Conservation (phyloP, 1,140 invertebrate genomes). For the Sipha flava region DNA sequence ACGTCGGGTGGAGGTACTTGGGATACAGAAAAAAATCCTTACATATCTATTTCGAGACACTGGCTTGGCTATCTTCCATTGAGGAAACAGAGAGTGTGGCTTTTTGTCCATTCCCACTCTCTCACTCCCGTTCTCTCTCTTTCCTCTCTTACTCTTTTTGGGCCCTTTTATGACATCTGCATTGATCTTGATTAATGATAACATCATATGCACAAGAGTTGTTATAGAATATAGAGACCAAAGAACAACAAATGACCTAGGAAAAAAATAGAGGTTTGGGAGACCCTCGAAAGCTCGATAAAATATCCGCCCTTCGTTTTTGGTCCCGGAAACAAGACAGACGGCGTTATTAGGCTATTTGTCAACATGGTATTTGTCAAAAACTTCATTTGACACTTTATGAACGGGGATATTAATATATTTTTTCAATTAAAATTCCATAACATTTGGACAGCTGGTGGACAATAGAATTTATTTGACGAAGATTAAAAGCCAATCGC, state of each 20-base stretch:
- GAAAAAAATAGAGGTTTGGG: not conserved
- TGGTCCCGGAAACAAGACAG: not conserved
- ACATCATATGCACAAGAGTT: not conserved
- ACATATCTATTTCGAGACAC: conserved; percentile 21
- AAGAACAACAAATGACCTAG: not conserved
- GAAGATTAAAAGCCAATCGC: not conserved
- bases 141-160: not conserved
- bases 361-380: not conserved
- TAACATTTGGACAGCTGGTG: not conserved
- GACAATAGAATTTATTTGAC: not conserved
- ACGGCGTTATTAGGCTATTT: not conserved
- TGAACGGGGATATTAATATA: not conserved
- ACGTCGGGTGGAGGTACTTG: not conserved
- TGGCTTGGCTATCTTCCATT: conserved; percentile 9
- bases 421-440: conserved; percentile 2
- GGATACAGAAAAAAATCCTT: not conserved
- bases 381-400: not conserved
- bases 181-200: conserved; percentile 23
- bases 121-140: not conserved
- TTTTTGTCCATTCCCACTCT: too few relatives aligned
- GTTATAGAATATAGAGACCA: not conserved
- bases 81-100: not conserved
- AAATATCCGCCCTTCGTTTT: not conserved
- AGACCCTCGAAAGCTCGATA: not conserved
- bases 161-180: conserved; percentile 10